A percentile compares a stretch with the other conserved stretches of the same genome.
Conservation (phyloP, 2,888 invertebrate genomes). For the Lasioglossum calceatum region DNA sequence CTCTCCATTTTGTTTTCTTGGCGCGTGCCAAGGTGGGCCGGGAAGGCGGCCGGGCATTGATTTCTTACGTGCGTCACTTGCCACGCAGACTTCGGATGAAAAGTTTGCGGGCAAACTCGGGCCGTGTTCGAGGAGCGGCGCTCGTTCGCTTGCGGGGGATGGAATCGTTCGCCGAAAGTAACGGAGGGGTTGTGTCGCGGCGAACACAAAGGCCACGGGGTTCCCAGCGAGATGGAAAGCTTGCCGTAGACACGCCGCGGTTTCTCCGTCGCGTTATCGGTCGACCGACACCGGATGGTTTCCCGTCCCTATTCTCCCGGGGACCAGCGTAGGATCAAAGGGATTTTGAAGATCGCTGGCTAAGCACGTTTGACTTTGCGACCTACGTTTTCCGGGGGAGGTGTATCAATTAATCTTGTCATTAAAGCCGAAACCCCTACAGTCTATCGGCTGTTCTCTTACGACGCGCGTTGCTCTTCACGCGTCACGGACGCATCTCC, state of each 20-base stretch:
- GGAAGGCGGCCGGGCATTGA: conserved; percentile 28
- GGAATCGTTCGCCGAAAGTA: conserved; percentile 67
- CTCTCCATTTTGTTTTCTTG: neutral
- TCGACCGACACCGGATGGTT: conserved; percentile 49
- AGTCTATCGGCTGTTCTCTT: conserved; percentile 11
- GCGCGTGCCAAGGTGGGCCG: conserved; percentile 1
- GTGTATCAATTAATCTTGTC: conserved; percentile 66
- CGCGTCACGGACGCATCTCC: conserved; percentile 53
- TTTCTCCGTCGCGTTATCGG: conserved; percentile 48
- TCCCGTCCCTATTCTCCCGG: conserved; percentile 60
- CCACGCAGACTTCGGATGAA: conserved; percentile 55
- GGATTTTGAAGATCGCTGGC: conserved; percentile 61
- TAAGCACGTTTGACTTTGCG: conserved; percentile 68
- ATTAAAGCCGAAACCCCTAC: conserved; percentile 37
- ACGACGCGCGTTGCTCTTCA: conserved; percentile 33
- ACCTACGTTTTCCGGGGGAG: conserved; percentile 56
- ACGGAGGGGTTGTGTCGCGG: conserved; percentile 62
- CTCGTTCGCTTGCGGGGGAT: conserved; percentile 41
- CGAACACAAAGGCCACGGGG: conserved; percentile 66
- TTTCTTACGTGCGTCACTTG: conserved; percentile 59
- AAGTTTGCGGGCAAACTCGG: conserved; percentile 67
- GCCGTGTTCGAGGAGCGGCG: conserved; percentile 38
- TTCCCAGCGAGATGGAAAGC: conserved; percentile 55
- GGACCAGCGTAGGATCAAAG: conserved; percentile 59
- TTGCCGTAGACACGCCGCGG: conserved; percentile 41